Percentiles rank a stretch among this genome's conserved stretches.
Conservation (phyloP, 2,888 invertebrate genomes). For the Drosophila hamatofila region DNA sequence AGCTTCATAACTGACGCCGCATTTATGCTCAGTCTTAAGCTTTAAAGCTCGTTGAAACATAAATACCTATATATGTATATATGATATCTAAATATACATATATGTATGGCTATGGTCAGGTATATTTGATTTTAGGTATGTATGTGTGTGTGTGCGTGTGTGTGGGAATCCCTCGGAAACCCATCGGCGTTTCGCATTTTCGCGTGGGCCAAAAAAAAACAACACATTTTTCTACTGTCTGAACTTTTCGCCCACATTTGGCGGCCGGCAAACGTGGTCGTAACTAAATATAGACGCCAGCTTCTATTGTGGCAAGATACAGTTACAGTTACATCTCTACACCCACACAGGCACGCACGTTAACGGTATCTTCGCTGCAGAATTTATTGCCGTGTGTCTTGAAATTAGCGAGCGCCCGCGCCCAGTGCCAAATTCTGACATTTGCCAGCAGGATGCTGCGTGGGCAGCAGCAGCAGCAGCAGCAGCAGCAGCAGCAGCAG, state of each 20-base stretch:
- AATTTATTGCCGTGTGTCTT: conserved; percentile 21
- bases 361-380: conserved; percentile 1
- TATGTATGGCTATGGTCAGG: conserved; percentile 1
- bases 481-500: no score
- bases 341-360: conserved; percentile 12
- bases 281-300: conserved; percentile 51
- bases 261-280: conserved; percentile 36
- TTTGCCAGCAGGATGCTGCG: conserved; percentile 25
- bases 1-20: not conserved
- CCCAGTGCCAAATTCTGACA: conserved; percentile 18
- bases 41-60: conserved; percentile 17
- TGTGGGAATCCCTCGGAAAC: conserved; percentile 10
- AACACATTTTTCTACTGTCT: conserved; percentile 21
- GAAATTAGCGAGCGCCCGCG: conserved; percentile 39
- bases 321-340: conserved; percentile 16
- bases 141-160: not conserved
- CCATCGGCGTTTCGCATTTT: conserved; percentile 38
- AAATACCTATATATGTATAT: not conserved
- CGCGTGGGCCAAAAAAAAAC: conserved; percentile 44
- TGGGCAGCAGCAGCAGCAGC: conserved; percentile 10
- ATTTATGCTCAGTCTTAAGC: not conserved
- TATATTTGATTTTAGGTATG: not conserved
- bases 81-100: not conserved
- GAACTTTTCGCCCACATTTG: conserved; percentile 50
- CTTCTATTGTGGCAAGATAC: conserved; percentile 18